Base-by-base conservation (phyloP, 1,140 invertebrate genomes). In the Caenorhabditis tropicalis region DNA sequence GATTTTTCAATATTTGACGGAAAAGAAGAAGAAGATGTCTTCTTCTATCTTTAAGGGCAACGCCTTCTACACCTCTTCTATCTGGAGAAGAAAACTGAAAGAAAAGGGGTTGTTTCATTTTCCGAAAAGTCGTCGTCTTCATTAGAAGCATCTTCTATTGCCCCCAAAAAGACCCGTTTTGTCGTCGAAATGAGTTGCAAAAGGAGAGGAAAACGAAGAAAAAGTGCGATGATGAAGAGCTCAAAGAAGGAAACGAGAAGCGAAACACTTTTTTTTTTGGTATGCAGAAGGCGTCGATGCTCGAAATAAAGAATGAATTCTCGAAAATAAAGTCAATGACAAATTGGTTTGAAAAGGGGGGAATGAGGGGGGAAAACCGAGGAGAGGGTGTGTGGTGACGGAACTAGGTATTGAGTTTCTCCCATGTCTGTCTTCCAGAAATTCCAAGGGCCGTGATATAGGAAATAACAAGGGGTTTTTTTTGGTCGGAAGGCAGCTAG, bases 1-100 rank as follows among this genome's bases (percentile, higher is more conserved):
- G 65, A 74, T 74, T 74, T 43, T 33, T 74, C 65, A 74, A 74
- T 74, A 36, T 74, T 74, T 74, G 65, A 74, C 65, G 24, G n/a
- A n/a, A n/a, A n/a, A n/a, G n/a, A n/a, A n/a, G n/a, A n/a, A n/a
- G n/a, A 58, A 6, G 24, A 58, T 9, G n/a, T 10, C 21, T n/a
- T 29, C 53, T 58, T 27, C n/a, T n/a, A n/a, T n/a, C n/a, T n/a
- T n/a, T n/a, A n/a, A n/a, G n/a, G n/a, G n/a, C n/a, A n/a, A n/a
- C 53, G 1, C n/a, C 53, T 27, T 58, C 21, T 58, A 5, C 53
- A n/a, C 53, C 10, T 58, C n/a, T 27, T 27, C 53, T 9, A 24
- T 24, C 5, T 5, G 53, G n/a, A n/a, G n/a, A n/a, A n/a, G n/a
- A 51, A 51, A 51, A 51, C 7, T n/a, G 2, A 21, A n/a, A 51